Percentiles rank a stretch among this genome's conserved stretches.
phyloP scores from a whole-genome alignment of 2,888 invertebrate species.

The Pyrgus malvae region DNA sequence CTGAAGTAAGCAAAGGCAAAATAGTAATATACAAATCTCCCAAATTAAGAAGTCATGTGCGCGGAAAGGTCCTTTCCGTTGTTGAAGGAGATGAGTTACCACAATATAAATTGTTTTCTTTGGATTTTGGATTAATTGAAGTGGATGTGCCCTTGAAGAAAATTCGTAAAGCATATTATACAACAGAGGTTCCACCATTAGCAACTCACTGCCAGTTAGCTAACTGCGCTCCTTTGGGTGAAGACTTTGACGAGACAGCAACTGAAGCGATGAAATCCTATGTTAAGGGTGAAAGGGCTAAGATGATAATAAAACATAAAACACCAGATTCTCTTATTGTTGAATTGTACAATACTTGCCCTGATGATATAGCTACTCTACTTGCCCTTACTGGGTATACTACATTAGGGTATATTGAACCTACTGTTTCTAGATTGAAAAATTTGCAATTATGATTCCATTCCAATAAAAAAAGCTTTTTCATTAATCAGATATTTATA shows the following conservation, averaged over 20 bases:
- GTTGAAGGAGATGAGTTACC: background rate
- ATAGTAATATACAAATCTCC: slow-evolving; percentile 4
- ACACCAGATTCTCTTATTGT: slow-evolving; percentile 35
- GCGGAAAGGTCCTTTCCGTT: background rate
- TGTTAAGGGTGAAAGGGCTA: slow-evolving; percentile 38
- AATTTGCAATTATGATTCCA: no score
- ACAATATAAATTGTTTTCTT: slow-evolving; percentile 39
- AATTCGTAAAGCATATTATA: no score
- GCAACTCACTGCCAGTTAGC: slow-evolving; percentile 41
- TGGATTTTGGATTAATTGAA: slow-evolving; percentile 44
- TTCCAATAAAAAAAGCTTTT: no score
- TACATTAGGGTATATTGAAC: slow-evolving; percentile 7
- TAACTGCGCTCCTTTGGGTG: slow-evolving; percentile 38
- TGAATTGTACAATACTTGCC: slow-evolving; percentile 39
- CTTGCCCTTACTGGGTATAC: slow-evolving; percentile 38
- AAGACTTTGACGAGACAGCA: slow-evolving; percentile 29
- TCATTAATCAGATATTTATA: no score
- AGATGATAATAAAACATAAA: slow-evolving; percentile 36
- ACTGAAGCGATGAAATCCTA: slow-evolving; percentile 41
- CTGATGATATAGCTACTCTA: slow-evolving; percentile 44
- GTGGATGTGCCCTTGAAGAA: slow-evolving; percentile 34
- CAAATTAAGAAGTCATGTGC: background rate
- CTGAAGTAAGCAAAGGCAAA: background rate
- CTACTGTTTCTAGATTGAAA: background rate
- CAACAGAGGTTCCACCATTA: no score